Base-by-base conservation (phyloP, 2,113 vertebrate genomes). In the Upupa epops region DNA sequence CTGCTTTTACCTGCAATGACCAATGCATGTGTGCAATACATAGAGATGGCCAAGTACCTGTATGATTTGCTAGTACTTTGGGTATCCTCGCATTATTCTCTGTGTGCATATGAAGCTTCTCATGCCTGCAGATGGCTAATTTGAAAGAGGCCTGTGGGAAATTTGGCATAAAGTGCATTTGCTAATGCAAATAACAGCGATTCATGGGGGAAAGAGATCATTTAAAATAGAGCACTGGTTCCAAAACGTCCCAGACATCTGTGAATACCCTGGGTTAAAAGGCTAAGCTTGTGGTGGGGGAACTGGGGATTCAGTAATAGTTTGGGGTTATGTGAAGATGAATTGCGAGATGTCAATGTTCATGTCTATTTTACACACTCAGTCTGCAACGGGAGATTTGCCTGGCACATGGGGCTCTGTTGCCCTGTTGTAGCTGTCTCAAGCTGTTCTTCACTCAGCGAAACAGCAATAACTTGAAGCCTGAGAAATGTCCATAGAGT, bases 151-250 rank as follows among this genome's bases (percentile, higher is more conserved):
- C 81, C 83, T 20, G 36, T 89, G 84, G 91, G 89, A 95, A 95
- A 95, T 89, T 66, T 90, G 90, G 59, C 63, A 32, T 22, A 32
- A 81, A 93, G 46, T 37, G 9, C 11, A 37, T 93, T 90, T 3
- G 4, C 56, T 79, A 90, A 94, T 63, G 60, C 79, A 92, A 95
- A 89, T 84, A 88, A 86, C 81, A 87, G 51, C 89, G 75, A 93
- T 83, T 89, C 59, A 66, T 10, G 60, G 79, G 90, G 83, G 86
- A 89, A 87, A 70, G 55, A 66, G 68, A 80, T 83, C 45, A 32
- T 84, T 90, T 86, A 46, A 77, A 84, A 73, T 45, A 45, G 52
- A 86, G 60, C 34, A 21, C 29, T 13, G 78, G 32, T 76, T 76
- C 84, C 84, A 76, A 63, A 92, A 80, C 59, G 76, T 89, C 55